Evolutionary conservation across 2,113 vertebrate genomes (phyloP), one percentile per base, ranked within the genome.

Genomic region (Speoplatyrhinus poulsoni): DNA sequence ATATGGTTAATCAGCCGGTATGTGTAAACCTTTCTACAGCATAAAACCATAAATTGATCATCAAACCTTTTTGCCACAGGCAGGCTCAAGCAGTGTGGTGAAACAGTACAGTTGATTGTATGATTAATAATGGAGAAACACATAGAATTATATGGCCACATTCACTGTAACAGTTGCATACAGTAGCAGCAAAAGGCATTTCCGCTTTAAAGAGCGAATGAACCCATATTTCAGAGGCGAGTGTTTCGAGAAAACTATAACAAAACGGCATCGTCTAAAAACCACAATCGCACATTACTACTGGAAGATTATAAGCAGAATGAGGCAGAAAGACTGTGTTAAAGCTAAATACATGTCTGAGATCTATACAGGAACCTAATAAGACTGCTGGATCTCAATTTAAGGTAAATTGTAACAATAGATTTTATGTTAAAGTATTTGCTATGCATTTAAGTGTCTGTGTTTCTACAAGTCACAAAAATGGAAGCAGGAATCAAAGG

Each of bases 361-460:
- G 48, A 41, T 15, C 48, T 68, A 50, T 67, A 70, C 50, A 69
- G 62, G 71, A 70, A 69, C 75, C 77, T 67, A 75, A 67, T 67
- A 65, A 64, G 36, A 46, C 6, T 73, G 67, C 78, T 66, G 64
- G 68, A 50, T 67, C 52, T 59, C 50, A 54, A 13, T 88, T 86
- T 83, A 84, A 83, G 83, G 80, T 82, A 66, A 26, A 78, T 76
- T 49, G 67, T 46, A 33, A 53, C 67, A 62, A 58, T 55, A 48
- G 90, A 86, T 88, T 26, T 85, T n/a, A 19, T 59, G 59, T 79
- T 65, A 73, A 26, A 3, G 17, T 15, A 54, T 66, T 76, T 68
- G 61, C 59, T 69, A 49, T 17, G 46, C 55, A 26, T 47, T 8
- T 53, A 26, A 26, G 32, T 65, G 49, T 61, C 58, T 16, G 65